Conservation (phyloP, 2,113 vertebrate species). For the Heterocephalus glaber region DNA sequence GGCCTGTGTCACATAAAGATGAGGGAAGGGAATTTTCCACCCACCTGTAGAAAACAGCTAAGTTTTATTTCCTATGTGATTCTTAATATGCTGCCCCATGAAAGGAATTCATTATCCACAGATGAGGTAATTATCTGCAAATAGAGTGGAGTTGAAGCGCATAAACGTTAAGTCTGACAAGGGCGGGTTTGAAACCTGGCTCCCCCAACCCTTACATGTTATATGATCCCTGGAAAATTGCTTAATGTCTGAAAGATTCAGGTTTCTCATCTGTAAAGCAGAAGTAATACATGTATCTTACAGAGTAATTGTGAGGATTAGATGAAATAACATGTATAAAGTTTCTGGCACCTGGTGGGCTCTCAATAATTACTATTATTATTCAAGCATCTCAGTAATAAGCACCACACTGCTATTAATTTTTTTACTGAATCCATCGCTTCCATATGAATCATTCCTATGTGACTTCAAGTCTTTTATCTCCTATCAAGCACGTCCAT, state of each 20-base stretch:
- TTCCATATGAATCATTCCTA: conserved; percentile 31
- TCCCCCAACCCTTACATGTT: conserved; percentile 49
- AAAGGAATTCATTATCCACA: conserved; percentile 74
- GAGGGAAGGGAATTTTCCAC: conserved; percentile 73
- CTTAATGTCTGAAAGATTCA: conserved; percentile 70
- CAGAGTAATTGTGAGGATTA: conserved; percentile 50
- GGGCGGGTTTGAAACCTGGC: conserved; percentile 46
- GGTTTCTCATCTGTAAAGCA: conserved; percentile 66
- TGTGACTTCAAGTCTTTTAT: conserved; percentile 50
- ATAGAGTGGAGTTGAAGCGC: conserved; percentile 67
- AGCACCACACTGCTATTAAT: conserved; percentile 33
- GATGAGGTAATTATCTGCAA: conserved; percentile 72
- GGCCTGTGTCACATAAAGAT: conserved; percentile 67
- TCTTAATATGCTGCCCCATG: conserved; percentile 52
- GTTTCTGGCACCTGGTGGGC: conserved; percentile 9
- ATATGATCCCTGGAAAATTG: conserved; percentile 74
- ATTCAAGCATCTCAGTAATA: conserved; percentile 69
- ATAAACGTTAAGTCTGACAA: conserved; percentile 72
- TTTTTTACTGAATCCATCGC: conserved; percentile 45
- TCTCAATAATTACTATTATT: conserved; percentile 64
- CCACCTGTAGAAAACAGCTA: conserved; percentile 75
- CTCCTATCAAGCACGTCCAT: not conserved
- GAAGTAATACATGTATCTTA: conserved; percentile 64
- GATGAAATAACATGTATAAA: conserved; percentile 40
- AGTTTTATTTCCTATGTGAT: conserved; percentile 72